Conservation (phyloP, 2,113 vertebrate genomes). For the Vicugna pacos region DNA sequence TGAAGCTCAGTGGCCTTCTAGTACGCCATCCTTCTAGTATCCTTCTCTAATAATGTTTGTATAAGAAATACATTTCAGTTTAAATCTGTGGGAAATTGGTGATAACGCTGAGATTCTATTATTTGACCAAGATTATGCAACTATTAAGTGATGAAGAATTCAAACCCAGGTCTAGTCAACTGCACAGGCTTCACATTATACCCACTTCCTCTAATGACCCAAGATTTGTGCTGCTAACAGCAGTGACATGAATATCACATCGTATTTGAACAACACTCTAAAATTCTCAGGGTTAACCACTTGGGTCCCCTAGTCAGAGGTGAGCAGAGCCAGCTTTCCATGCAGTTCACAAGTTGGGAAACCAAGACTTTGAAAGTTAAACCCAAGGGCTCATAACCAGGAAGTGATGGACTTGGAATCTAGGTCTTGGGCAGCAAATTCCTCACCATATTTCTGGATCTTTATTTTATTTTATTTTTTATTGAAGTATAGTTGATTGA, state of each 20-base stretch:
- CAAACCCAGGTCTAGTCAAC: neutral
- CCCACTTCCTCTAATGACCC: neutral
- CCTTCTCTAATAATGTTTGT: conserved; percentile 26
- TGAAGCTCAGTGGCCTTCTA: neutral
- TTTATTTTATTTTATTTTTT: too few relatives aligned
- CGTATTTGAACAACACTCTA: neutral
- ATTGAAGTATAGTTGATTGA: too few relatives aligned
- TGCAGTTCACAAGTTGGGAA: neutral
- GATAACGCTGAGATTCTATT: neutral
- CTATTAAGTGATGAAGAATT: neutral
- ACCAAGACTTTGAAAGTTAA: neutral
- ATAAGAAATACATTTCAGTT: neutral
- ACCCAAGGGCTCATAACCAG: neutral
- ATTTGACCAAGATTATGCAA: neutral
- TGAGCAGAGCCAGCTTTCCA: neutral
- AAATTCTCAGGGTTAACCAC: neutral
- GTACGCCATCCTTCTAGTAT: neutral
- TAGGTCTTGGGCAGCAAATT: neutral
- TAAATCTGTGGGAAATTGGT: neutral
- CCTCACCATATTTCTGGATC: neutral
- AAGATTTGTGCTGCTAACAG: neutral
- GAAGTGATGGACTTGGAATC: neutral
- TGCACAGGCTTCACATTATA: neutral
- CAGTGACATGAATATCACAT: neutral
- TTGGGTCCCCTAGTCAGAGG: neutral